Percentiles rank a stretch among this genome's conserved stretches.
phyloP scores from a whole-genome alignment of 2,888 invertebrate genomes.

The Adela reaumurella region DNA sequence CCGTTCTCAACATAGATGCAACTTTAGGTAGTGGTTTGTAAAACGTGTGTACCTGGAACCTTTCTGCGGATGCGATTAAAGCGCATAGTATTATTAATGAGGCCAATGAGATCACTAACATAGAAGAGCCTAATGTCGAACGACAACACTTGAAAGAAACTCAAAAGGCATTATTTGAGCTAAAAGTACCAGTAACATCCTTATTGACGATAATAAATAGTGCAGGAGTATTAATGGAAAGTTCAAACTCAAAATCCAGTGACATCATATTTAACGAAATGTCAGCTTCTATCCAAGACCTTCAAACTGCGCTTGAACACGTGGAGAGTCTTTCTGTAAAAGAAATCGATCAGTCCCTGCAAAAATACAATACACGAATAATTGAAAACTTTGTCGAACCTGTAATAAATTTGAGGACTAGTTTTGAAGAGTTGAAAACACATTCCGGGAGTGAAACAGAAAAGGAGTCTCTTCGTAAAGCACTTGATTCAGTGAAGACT shows the following conservation, averaged over 20 bases:
- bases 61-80: conserved; percentile 52
- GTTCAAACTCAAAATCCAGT: conserved; percentile 24
- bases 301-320: conserved; percentile 43
- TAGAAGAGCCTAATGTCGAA: conserved; percentile 26
- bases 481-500: conserved; percentile 27
- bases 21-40: too few relatives aligned
- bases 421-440: conserved; percentile 45
- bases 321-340: conserved; percentile 50
- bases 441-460: conserved; percentile 25
- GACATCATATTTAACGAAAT: conserved; percentile 39
- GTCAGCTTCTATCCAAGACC: conserved; percentile 45
- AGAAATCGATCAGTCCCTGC: conserved; percentile 35
- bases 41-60: conserved; percentile 44
- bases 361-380: conserved; percentile 55
- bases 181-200: conserved; percentile 33
- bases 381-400: conserved; percentile 63
- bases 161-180: conserved; percentile 38
- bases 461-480: conserved; percentile 25
- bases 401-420: conserved; percentile 59
- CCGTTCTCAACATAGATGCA: too few relatives aligned
- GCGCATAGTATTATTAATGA: conserved; percentile 33
- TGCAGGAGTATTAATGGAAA: conserved; percentile 22
- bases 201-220: conserved; percentile 31
- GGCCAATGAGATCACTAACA: conserved; percentile 27
- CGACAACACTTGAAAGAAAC: conserved; percentile 35